Conservation (phyloP, 2,888 invertebrate genomes). For the Oxystoma pomonae region DNA sequence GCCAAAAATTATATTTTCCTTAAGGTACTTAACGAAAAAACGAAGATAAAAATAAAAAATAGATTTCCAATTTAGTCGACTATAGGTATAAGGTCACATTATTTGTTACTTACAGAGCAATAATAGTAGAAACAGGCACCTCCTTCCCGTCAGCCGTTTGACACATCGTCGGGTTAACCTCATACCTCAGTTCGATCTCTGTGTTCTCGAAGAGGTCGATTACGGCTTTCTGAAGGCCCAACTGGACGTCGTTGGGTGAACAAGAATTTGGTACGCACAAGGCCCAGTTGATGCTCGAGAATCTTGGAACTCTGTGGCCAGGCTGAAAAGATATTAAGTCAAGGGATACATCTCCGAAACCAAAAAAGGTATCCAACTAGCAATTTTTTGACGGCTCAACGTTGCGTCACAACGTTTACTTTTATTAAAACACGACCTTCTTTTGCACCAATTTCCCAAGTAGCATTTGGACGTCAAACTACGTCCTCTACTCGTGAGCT, state of each 20-base stretch:
- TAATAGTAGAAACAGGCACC: slow-evolving; percentile 33
- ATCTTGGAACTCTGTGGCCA: slow-evolving; percentile 66
- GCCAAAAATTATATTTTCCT: too few relatives aligned
- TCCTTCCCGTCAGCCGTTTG: slow-evolving; percentile 41
- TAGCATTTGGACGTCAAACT: too few relatives aligned
- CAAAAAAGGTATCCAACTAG: background rate
- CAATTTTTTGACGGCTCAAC: background rate
- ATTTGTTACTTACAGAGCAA: slow-evolving; percentile 34
- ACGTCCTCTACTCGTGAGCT: too few relatives aligned
- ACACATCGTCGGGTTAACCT: slow-evolving; percentile 61
- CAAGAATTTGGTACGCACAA: slow-evolving; percentile 64
- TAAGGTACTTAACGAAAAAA: too few relatives aligned
- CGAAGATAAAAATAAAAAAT: too few relatives aligned
- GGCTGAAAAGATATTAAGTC: slow-evolving; percentile 50
- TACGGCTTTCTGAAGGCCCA: slow-evolving; percentile 51
- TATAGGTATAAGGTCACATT: too few relatives aligned
- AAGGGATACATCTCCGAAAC: too few relatives aligned
- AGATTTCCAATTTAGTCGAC: too few relatives aligned
- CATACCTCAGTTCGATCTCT: slow-evolving; percentile 54
- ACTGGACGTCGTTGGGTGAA: slow-evolving; percentile 55
- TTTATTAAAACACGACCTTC: too few relatives aligned
- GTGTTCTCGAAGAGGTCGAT: slow-evolving; percentile 51
- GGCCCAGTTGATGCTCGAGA: slow-evolving; percentile 64
- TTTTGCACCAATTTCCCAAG: too few relatives aligned
- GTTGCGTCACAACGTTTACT: background rate